These are phyloP conservation scores for Melanogrammus aeglefinus DNA, from an alignment of 2,797 vertebrate genomes.

Conservation along the genomic window DNA sequence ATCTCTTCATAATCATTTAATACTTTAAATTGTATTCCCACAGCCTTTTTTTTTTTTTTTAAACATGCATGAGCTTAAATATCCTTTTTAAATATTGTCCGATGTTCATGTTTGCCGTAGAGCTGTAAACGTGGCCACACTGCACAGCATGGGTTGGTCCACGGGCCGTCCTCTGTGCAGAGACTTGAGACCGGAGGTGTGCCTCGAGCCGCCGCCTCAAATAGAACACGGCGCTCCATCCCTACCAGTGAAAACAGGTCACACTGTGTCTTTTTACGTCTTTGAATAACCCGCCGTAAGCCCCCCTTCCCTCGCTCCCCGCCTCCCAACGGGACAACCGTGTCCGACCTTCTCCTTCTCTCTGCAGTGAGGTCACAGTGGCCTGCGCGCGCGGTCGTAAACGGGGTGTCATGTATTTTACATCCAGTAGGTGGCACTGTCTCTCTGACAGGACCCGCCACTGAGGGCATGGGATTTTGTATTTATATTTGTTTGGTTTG, in stretches of 20 bases:
- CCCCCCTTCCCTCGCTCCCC: neutral
- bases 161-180: neutral
- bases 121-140: neutral
- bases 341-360: constrained; percentile 35
- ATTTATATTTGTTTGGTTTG: constrained; percentile 20
- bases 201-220: constrained; percentile 43
- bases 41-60: too few relatives aligned
- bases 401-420: constrained; percentile 22
- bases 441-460: constrained; percentile 29
- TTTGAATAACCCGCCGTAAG: constrained; percentile 32
- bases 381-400: constrained; percentile 19
- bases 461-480: constrained; percentile 21
- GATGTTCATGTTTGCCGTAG: neutral
- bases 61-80: neutral
- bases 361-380: constrained; percentile 42
- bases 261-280: constrained; percentile 21
- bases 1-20: neutral
- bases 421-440: constrained; percentile 58
- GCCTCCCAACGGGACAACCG: constrained; percentile 32
- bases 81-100: neutral
- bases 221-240: constrained; percentile 43
- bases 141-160: neutral
- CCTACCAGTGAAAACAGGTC: constrained; percentile 35
- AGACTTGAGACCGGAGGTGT: neutral
- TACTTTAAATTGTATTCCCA: neutral